Percentiles rank a stretch among this genome's conserved stretches.
These are phyloP conservation scores for Trichomycterus rosablanca DNA, from an alignment of 2,113 vertebrate species.

Conservation along the genomic window DNA sequence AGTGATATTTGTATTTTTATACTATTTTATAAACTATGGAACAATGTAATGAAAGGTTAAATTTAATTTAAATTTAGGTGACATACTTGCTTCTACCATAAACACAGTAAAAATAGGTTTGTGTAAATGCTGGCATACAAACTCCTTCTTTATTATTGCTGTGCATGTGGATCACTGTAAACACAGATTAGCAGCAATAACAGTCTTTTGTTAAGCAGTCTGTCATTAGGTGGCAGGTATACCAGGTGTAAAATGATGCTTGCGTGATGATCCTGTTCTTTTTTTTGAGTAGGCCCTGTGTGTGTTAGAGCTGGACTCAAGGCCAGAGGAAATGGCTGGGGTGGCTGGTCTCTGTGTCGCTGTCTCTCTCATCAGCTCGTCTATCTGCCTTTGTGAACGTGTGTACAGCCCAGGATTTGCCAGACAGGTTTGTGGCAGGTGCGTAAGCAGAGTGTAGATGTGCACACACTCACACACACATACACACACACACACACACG, in stretches of 20 bases:
- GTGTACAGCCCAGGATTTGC: neutral
- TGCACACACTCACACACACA: constrained; percentile 19
- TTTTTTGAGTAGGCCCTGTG: neutral
- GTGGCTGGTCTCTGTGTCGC: neutral
- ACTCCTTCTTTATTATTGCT: neutral
- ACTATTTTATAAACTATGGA: too few relatives aligned
- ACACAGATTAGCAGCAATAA: constrained; percentile 12
- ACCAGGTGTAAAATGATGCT: constrained; percentile 1
- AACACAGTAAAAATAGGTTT: too few relatives aligned
- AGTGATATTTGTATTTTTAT: too few relatives aligned
- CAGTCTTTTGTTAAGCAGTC: constrained; percentile 10
- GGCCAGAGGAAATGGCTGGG: constrained; percentile 24
- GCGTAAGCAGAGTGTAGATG: constrained; percentile 7
- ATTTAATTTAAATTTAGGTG: too few relatives aligned
- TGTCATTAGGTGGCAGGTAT: constrained; percentile 5
- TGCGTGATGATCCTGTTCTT: constrained; percentile 1
- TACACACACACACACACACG: constrained; percentile 24
- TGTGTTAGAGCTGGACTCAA: constrained; percentile 5
- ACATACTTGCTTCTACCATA: too few relatives aligned
- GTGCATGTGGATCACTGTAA: constrained; percentile 10
- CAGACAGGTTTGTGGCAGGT: constrained; percentile 15
- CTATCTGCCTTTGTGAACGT: constrained; percentile 16
- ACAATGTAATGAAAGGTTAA: too few relatives aligned
- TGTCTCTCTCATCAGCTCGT: constrained; percentile 13
- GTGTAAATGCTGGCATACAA: too few relatives aligned